Evolutionary conservation across 2,113 vertebrate species (phyloP).

Genomic region (Climacteris rufus): DNA sequence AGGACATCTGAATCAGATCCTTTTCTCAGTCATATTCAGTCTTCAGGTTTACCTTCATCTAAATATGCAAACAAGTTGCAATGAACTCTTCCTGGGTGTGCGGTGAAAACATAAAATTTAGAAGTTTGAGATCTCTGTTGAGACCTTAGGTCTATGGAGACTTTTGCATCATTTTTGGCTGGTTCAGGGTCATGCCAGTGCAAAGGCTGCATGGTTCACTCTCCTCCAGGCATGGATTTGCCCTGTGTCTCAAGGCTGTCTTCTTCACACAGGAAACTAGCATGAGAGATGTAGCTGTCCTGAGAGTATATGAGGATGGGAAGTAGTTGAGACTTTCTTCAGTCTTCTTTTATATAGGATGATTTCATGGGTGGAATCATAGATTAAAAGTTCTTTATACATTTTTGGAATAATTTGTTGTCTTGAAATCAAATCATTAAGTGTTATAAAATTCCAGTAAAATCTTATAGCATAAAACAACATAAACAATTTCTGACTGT

Average conservation of each 20-base stretch:
- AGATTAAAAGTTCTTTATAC: background rate
- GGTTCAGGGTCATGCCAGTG: background rate
- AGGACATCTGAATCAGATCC: background rate
- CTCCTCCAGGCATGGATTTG: background rate
- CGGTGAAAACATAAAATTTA: background rate
- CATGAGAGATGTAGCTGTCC: background rate
- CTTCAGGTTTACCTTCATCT: background rate
- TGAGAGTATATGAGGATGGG: accelerated
- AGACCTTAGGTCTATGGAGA: background rate
- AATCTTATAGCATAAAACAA: background rate
- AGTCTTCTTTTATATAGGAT: background rate
- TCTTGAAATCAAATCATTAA: background rate
- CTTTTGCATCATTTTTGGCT: background rate
- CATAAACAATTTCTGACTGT: background rate
- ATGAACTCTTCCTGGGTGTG: background rate
- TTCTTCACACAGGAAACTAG: background rate
- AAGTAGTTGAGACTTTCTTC: background rate
- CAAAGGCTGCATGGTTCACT: background rate
- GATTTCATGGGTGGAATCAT: background rate
- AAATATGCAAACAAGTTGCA: background rate
- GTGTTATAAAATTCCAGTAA: background rate
- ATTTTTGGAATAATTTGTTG: background rate
- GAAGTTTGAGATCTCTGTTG: background rate
- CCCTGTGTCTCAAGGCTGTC: background rate
- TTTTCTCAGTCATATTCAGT: background rate